These are phyloP conservation scores for Ganaspis brasiliensis DNA, from an alignment of 2,888 invertebrate genomes.

Conservation along the genomic window DNA sequence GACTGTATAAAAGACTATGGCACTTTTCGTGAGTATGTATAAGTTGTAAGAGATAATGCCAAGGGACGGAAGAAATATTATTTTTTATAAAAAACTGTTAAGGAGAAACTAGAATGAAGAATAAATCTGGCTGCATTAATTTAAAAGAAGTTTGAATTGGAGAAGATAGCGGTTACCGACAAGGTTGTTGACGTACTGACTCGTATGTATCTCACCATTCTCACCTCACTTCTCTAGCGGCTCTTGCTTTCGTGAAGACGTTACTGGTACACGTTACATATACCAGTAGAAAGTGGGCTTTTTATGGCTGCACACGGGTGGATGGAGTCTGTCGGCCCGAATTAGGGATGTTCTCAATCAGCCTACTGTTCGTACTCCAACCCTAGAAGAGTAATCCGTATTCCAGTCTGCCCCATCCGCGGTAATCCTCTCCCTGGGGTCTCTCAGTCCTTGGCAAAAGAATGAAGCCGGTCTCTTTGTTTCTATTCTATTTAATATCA, in stretches of 20 bases:
- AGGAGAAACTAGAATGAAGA: neutral
- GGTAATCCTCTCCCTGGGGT: conserved; percentile 78
- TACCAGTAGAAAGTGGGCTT: conserved; percentile 70
- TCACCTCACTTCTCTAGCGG: conserved; percentile 45
- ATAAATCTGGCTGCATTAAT: too few species aligned
- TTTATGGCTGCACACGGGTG: conserved; percentile 78
- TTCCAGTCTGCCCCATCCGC: conserved; percentile 67
- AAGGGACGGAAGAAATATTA: too few species aligned
- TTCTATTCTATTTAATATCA: conserved; percentile 73
- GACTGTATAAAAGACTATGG: too few species aligned
- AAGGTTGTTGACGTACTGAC: conserved; percentile 39
- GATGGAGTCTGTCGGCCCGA: conserved; percentile 82
- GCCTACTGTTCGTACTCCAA: conserved; percentile 74
- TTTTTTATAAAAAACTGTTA: too few species aligned
- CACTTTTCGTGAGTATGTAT: too few species aligned
- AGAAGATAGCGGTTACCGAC: conserved; percentile 8
- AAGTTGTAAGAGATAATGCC: too few species aligned
- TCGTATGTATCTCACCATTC: neutral
- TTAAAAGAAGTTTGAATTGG: neutral
- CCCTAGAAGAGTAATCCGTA: conserved; percentile 77
- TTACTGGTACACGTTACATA: conserved; percentile 55
- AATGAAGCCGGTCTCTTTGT: conserved; percentile 67
- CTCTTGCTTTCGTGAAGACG: conserved; percentile 67
- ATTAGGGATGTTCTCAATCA: conserved; percentile 84
- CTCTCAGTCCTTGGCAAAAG: conserved; percentile 59